phyloP scores from a whole-genome alignment of 2,888 invertebrate genomes.

The Patella depressa region DNA sequence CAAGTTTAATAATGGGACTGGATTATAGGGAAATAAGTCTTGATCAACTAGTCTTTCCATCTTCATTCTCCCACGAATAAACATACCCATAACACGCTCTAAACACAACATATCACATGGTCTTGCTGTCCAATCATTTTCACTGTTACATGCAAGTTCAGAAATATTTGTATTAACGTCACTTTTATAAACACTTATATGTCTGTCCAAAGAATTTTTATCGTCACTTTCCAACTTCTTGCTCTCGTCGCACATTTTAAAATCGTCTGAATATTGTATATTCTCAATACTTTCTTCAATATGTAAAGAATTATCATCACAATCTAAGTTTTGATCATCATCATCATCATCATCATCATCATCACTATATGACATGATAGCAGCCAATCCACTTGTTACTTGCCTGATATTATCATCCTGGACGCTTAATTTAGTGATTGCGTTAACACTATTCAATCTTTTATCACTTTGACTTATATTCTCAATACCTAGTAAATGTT shows the following conservation, averaged over 20 bases:
- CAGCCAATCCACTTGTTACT: background rate
- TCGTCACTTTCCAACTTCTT: background rate
- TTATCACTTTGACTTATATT: background rate
- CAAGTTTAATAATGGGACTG: conserved; percentile 37
- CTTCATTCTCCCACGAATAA: conserved; percentile 41
- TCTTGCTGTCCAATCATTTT: background rate
- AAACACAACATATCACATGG: conserved; percentile 18
- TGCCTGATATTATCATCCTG: background rate
- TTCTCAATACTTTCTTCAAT: background rate
- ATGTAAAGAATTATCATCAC: background rate
- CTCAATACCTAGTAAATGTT: background rate
- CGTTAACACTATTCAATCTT: background rate
- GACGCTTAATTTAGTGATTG: background rate
- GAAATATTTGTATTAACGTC: too few species aligned
- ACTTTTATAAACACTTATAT: background rate
- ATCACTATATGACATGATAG: background rate
- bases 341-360: conserved; percentile 10
- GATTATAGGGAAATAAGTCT: conserved; percentile 40
- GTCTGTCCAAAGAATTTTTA: background rate
- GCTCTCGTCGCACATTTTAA: background rate
- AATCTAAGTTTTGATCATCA: background rate
- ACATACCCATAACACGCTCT: conserved; percentile 35
- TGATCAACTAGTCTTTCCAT: conserved; percentile 38
- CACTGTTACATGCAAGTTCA: too few species aligned
- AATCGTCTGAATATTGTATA: background rate